Conservation (phyloP, 1,140 invertebrate genomes). For the Pteromalus puparum region DNA sequence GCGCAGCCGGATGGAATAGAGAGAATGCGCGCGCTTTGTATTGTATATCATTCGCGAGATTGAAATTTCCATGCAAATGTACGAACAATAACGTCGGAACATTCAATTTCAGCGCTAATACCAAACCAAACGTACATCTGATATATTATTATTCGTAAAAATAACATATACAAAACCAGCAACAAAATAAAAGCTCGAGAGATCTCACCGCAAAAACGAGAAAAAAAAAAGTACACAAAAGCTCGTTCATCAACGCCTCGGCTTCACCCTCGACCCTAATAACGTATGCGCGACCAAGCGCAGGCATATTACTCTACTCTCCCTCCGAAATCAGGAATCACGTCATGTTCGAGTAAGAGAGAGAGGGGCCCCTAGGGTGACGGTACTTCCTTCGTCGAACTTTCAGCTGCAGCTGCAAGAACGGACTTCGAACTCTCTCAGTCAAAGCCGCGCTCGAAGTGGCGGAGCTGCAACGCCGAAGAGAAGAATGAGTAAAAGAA, state of each 20-base stretch:
- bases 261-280: not conserved
- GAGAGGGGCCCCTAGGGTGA: not conserved
- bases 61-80: no score
- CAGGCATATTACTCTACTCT: constrained; percentile 10
- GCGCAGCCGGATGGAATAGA: no score
- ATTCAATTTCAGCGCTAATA: no score
- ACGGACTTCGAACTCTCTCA: not conserved
- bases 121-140: no score
- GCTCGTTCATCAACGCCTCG: not conserved
- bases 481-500: not conserved
- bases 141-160: no score
- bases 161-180: no score
- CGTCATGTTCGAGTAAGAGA: not conserved
- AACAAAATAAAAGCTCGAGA: no score
- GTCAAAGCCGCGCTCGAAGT: not conserved
- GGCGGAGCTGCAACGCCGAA: not conserved
- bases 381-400: not conserved
- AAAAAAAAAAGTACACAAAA: not conserved
- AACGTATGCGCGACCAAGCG: not conserved
- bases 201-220: no score
- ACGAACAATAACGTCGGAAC: no score
- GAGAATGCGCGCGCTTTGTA: no score
- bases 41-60: no score
- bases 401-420: not conserved
- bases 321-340: constrained; percentile 8